phyloP scores from a whole-genome alignment of 2,113 vertebrate genomes.

The Calyptomena viridis region DNA sequence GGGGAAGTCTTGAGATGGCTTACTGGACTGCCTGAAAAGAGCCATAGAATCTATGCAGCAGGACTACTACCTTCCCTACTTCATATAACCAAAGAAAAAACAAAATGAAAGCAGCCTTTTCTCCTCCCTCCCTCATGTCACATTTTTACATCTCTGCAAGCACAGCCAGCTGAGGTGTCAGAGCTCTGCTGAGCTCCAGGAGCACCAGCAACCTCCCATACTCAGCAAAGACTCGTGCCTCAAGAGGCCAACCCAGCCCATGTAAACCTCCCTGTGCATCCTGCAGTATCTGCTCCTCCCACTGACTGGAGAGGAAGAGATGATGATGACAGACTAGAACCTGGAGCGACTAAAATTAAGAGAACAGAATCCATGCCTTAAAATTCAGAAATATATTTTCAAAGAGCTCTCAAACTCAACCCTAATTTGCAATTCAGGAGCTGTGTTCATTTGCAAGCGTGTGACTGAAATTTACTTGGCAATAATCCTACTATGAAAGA shows the following conservation, averaged over 20 bases:
- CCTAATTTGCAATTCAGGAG: neutral
- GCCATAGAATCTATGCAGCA: neutral
- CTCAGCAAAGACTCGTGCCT: neutral
- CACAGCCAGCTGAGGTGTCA: neutral
- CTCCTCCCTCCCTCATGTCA: neutral
- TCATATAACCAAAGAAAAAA: neutral
- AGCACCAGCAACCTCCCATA: neutral
- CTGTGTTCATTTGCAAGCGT: neutral
- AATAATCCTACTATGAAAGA: neutral
- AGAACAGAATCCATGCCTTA: neutral
- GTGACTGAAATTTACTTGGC: neutral
- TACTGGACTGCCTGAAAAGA: neutral
- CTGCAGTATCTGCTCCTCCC: rapidly evolving
- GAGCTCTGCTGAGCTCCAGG: neutral
- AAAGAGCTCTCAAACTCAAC: neutral
- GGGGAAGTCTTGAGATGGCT: neutral
- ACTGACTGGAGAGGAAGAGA: neutral
- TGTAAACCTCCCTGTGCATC: neutral
- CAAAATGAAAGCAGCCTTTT: neutral
- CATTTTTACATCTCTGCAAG: neutral
- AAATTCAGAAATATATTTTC: neutral
- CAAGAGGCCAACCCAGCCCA: neutral
- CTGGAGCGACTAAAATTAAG: neutral
- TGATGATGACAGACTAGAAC: neutral
- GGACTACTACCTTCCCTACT: no score